Conservation (phyloP, 2,888 invertebrate species). For the Mantis religiosa region DNA sequence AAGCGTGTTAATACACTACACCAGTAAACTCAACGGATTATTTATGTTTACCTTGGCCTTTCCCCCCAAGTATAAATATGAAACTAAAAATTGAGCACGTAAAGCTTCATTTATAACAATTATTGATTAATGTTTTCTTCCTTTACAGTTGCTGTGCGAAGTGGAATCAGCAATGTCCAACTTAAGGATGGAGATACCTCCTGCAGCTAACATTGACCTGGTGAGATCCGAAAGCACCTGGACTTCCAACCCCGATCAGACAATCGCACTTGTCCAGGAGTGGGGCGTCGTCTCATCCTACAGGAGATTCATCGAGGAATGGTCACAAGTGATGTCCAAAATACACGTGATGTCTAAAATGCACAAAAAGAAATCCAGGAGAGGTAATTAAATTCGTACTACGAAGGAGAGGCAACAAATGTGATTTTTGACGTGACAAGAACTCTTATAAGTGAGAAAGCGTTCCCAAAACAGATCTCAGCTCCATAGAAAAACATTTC, state of each 20-base stretch:
- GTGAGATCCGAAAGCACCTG: constrained; percentile 41
- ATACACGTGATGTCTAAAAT: no score
- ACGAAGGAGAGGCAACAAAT: background rate
- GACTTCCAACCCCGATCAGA: constrained; percentile 37
- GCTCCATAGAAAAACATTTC: background rate
- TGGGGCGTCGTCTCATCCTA: constrained; percentile 45
- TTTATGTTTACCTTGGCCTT: no score
- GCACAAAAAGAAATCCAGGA: background rate
- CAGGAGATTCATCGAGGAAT: constrained; percentile 43
- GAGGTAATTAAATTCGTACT: background rate
- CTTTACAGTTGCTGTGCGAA: constrained; percentile 30
- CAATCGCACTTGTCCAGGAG: constrained; percentile 42
- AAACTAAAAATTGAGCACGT: no score
- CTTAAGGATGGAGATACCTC: constrained; percentile 38
- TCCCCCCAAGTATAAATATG: no score
- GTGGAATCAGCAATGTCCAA: constrained; percentile 38
- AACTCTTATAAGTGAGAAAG: background rate
- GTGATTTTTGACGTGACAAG: background rate
- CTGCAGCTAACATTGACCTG: constrained; percentile 32
- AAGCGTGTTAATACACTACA: no score
- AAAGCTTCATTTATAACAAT: background rate
- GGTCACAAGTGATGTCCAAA: constrained; percentile 32
- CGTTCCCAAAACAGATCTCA: background rate
- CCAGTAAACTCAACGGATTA: no score
- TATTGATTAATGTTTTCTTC: background rate